phyloP scores from a whole-genome alignment of 2,113 vertebrate genomes.

The Paradisaea rubra region DNA sequence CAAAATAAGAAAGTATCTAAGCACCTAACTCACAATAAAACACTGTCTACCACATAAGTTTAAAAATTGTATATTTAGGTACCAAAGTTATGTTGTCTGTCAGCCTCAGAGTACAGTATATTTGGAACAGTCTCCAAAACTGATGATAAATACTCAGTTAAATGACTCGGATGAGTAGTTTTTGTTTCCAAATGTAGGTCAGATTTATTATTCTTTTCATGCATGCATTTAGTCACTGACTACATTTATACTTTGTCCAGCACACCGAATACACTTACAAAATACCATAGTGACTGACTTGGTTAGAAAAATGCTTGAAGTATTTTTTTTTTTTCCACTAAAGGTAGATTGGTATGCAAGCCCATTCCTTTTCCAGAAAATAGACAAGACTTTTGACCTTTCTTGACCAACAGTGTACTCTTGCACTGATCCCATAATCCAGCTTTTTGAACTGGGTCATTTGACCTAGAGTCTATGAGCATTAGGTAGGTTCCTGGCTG shows the following conservation, averaged over 20 bases:
- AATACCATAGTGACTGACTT: not conserved
- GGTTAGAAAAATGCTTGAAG: not conserved
- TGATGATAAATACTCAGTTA: not conserved
- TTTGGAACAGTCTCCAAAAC: not conserved
- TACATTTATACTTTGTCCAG: not conserved
- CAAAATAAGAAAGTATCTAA: not conserved
- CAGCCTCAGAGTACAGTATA: not conserved
- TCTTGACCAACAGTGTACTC: not conserved
- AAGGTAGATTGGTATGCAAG: not conserved
- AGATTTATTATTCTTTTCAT: not conserved
- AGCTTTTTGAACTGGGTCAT: not conserved
- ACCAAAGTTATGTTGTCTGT: not conserved
- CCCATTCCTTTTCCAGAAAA: not conserved
- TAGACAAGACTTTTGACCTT: not conserved
- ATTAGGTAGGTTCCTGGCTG: not conserved
- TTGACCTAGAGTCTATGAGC: not conserved
- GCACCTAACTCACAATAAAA: not conserved
- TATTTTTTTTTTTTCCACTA: no score
- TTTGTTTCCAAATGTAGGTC: not conserved
- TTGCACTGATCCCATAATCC: not conserved
- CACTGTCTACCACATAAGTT: not conserved
- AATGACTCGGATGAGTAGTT: not conserved
- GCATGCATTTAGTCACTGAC: not conserved
- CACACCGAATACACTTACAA: not conserved
- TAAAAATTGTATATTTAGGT: not conserved